Evolutionary conservation across 1,140 invertebrate genomes (phyloP).

Genomic region (Eufriesea mexicana): DNA sequence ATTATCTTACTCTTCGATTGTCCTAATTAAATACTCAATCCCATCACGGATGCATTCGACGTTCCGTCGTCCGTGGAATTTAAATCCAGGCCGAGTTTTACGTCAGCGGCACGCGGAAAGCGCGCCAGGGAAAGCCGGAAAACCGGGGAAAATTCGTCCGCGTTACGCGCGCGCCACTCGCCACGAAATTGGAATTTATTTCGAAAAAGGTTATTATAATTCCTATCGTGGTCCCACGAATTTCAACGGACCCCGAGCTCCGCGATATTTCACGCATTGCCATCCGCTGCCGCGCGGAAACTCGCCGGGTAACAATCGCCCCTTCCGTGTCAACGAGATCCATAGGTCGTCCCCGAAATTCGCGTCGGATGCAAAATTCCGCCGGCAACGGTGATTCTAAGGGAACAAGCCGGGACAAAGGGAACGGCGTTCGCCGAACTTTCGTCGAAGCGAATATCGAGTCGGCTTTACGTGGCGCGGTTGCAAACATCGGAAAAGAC

Average conservation of each 20-base stretch:
- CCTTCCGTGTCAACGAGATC: too few species aligned
- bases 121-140: not conserved
- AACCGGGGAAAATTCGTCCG: not conserved
- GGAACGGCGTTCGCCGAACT: too few species aligned
- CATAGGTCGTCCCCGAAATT: too few species aligned
- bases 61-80: constrained; percentile 43
- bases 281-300: too few species aligned
- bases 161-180: not conserved
- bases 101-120: constrained; percentile 29
- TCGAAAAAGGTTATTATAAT: not conserved
- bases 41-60: constrained; percentile 50
- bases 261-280: too few species aligned
- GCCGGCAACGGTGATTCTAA: too few species aligned
- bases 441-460: too few species aligned
- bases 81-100: constrained; percentile 62
- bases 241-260: not conserved
- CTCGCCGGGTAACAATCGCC: too few species aligned
- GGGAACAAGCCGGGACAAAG: too few species aligned
- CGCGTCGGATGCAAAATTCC: too few species aligned
- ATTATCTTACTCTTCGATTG: constrained; percentile 72
- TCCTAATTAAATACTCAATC: constrained; percentile 76
- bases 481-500: constrained; percentile 29
- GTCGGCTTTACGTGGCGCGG: not conserved
- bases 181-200: not conserved
- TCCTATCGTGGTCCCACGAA: not conserved